Evolutionary conservation across 2,888 invertebrate genomes (phyloP), one percentile per base, ranked within the genome.

Genomic region (Pterobdella sp.): DNA sequence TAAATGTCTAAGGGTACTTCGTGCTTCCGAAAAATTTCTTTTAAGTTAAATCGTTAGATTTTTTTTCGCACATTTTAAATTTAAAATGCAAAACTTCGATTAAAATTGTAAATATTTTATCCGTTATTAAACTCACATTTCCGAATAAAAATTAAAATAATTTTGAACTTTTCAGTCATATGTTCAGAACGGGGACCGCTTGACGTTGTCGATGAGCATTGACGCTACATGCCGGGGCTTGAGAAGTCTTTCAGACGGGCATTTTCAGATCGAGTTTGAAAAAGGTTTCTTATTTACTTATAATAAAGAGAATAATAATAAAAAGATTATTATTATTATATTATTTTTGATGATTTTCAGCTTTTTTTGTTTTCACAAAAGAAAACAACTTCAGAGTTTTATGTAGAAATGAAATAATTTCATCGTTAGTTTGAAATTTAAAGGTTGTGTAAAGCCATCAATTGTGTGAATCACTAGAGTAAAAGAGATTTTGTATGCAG

Each of bases 161-260:
- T n/a, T n/a, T n/a, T n/a, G n/a, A n/a, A n/a, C n/a, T 56, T n/a
- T n/a, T 4, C 77, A 82, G 81, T 81, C 81, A 78, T 80, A 81
- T 76, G 78, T 78, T 65, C 77, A 80, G 66, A 80, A 84, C 79
- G 77, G 79, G 22, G 79, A 80, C 26, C 79, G 80, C 3, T 82
- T 82, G 29, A 79, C 80, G 60, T 81, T 84, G 80, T 82, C 84
- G 0, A 84, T 84, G 81, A 82, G 82, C n/a, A 81, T 80, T 3
- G 83, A 82, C 75, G 80, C 82, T 42, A 81, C 83, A 0, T 83
- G 83, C 74, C 79, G 80, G 63, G 83, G 82, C 75, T 72, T 87
- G 74, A 92, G 92, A 84, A 92, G 92, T 81, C 91, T 94, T 65
- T 90, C 90, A 77, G 93, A 92, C 80, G 92, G 92, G 0, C 90